Base-by-base conservation (phyloP, 1,140 invertebrate genomes). In the Agrypnia vestita region DNA sequence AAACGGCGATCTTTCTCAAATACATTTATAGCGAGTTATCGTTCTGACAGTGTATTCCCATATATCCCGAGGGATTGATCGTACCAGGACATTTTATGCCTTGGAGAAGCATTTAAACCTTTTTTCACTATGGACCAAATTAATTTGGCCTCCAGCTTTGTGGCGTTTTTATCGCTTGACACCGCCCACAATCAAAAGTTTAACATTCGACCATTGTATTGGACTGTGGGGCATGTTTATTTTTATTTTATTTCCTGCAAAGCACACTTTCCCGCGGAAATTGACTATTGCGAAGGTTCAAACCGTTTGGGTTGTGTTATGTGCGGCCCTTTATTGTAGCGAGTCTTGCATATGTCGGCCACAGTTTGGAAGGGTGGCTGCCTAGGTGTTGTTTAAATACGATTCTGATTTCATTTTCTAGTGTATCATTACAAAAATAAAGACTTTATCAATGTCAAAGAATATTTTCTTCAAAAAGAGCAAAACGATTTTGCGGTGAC, bases 131-230 rank as follows among this genome's bases (percentile, higher is more conserved):
- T n/a, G 10, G 46, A 49, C 15, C 6, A 49, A 74, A 56, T 74
- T 56, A 74, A 56, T 74, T 43, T 56, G 35, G 12, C 51, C 72
- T 11, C 49, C 35, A 74, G 35, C 72, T 56, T 73, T 43, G 72
- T 46, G 72, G 56, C 72, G 17, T 74, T 74, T 74, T 74, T 74
- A 56, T 43, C 35, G 72, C 51, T 25, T 74, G 72, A 74, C 72
- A 43, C 19, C 47, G 25, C 13, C 72, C 72, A 56, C 72, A 43
- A 25, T 74, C 72, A 74, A 74, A 74, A 74, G 72, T 74, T 74
- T 74, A 25, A 59, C 51, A 69, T 74, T 74, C 72, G 53, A 13
- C 51, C 72, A 43, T 44, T 56, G 21, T 74, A 43, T 74, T 47
- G 72, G 49, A 11, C 72, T 56, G 19, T 56, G 12, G 51, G 72